Base-by-base conservation (phyloP, 2,113 vertebrate genomes). In the Pholis gunnellus region DNA sequence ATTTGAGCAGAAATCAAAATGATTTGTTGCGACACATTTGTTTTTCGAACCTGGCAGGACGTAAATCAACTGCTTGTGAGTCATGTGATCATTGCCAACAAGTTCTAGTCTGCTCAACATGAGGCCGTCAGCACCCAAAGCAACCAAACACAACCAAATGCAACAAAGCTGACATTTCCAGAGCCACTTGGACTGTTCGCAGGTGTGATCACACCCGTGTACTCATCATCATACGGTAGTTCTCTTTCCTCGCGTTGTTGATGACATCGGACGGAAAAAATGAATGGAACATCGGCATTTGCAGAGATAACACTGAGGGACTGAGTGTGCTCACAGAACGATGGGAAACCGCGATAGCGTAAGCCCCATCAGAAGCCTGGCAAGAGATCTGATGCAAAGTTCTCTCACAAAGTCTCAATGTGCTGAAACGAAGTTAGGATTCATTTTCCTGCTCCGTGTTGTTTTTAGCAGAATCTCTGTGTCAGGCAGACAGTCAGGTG, bases 301-400 rank as follows among this genome's bases (percentile, higher is more conserved):
- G 3, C 9, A 66, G 7, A 22, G 14, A 13, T 18, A 59, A 42
- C 46, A 42, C 1, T 50, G 27, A 60, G 31, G 25, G 54, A 22
- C n/a, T 31, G 46, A 63, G 27, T 11, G 17, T n/a, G 44, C 56
- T 82, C 67, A 31, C 60, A 31, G 27, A 64, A 9, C 3, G 44
- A 75, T 89, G 82, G 72, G 46, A 75, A 84, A 20, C 65, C 0
- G 22, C 9, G 83, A 79, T 76, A 54, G 67, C 10, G 7, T 17
- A 66, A 67, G 52, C 66, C 76, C 38, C 27, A 50, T 57, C 36
- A 50, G 65, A 73, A 7, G 13, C 48, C 74, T 88, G 82, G 82
- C 82, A 68, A 36, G 56, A 64, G 31, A 72, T 82, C 60, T 68
- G 75, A 79, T 79, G 69, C 52, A 72, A 74, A 61, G 22, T 25